Conservation (phyloP, 2,113 vertebrate genomes). For the Entelurus aequoreus region DNA sequence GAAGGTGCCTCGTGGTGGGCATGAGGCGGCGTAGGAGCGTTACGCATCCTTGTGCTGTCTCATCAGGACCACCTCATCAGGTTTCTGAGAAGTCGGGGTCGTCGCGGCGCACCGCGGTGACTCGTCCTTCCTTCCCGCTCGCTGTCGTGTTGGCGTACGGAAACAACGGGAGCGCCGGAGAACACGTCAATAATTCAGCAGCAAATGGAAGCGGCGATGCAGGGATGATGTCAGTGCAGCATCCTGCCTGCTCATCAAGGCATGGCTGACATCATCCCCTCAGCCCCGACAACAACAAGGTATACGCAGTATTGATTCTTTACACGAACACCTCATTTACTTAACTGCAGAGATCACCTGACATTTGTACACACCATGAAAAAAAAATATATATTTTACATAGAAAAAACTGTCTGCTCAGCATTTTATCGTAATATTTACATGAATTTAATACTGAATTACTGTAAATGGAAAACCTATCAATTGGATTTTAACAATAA, state of each 20-base stretch:
- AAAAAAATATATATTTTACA: no score
- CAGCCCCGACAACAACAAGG: no score
- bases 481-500: no score
- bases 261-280: slow-evolving; percentile 31
- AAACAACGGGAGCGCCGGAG: neutral
- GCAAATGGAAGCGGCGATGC: slow-evolving; percentile 45
- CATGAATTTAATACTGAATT: no score
- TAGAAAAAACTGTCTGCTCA: no score
- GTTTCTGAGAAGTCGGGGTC: slow-evolving; percentile 28
- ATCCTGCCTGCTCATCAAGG: slow-evolving; percentile 43
- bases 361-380: no score
- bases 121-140: slow-evolving; percentile 3
- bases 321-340: no score
- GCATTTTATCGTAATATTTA: no score
- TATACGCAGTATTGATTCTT: no score
- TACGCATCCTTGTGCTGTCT: neutral
- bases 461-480: no score
- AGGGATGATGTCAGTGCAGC: slow-evolving; percentile 40
- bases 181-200: slow-evolving; percentile 37
- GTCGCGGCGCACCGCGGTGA: neutral
- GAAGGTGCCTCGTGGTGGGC: no score
- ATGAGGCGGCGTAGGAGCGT: neutral
- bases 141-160: neutral
- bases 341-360: no score
- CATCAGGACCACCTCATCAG: slow-evolving; percentile 24